These are phyloP conservation scores for Cyprinodon tularosa DNA, from an alignment of 2,113 vertebrate genomes.

Conservation along the genomic window DNA sequence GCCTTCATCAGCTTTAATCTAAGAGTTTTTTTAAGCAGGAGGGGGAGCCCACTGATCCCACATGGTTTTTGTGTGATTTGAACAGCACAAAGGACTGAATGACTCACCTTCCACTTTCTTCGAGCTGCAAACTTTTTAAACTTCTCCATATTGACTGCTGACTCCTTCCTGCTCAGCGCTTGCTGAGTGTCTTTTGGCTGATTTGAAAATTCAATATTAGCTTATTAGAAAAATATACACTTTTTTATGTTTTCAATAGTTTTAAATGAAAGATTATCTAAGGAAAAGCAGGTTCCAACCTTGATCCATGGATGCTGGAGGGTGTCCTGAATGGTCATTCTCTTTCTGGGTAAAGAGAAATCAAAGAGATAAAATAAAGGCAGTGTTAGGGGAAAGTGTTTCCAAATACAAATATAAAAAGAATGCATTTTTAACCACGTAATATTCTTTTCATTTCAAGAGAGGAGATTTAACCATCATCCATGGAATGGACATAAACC, in stretches of 20 bases:
- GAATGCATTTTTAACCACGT: neutral
- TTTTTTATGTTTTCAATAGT: neutral
- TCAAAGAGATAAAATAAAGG: neutral
- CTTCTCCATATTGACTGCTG: slow-evolving; percentile 99
- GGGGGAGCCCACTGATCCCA: too few relatives aligned
- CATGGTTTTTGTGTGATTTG: too few relatives aligned
- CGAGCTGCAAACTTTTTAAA: slow-evolving; percentile 98
- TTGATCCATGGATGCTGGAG: slow-evolving; percentile 98
- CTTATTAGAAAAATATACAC: neutral
- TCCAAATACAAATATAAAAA: neutral
- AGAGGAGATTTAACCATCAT: neutral
- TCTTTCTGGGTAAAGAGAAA: slow-evolving; percentile 82
- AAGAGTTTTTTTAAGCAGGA: too few relatives aligned
- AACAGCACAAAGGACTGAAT: neutral
- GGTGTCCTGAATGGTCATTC: slow-evolving; percentile 97
- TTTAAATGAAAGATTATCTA: neutral
- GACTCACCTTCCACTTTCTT: slow-evolving; percentile 95
- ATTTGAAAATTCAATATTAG: neutral
- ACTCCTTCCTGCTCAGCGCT: slow-evolving; percentile 95
- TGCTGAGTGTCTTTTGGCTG: slow-evolving; percentile 98
- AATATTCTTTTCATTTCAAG: neutral
- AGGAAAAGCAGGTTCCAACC: slow-evolving; percentile 71
- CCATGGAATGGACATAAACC: neutral
- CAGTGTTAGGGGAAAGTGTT: neutral
- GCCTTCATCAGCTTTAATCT: neutral